These are phyloP conservation scores for Whitmania pigra DNA, from an alignment of 1,140 invertebrate genomes.

Conservation along the genomic window DNA sequence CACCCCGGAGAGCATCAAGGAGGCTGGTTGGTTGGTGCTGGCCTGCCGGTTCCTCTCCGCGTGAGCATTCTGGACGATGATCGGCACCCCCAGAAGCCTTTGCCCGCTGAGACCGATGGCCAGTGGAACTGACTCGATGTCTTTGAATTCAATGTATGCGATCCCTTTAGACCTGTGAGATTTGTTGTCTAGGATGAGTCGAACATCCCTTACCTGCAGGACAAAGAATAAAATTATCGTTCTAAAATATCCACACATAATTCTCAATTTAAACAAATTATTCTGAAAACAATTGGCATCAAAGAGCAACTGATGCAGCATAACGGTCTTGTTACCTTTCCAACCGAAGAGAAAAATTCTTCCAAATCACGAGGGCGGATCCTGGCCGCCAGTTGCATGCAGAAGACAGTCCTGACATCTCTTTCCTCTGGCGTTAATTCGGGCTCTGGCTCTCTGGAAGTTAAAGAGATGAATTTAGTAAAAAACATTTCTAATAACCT, in stretches of 20 bases:
- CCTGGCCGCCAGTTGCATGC: conserved; percentile 64
- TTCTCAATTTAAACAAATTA: background rate
- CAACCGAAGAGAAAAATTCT: conserved; percentile 97
- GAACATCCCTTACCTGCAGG: conserved; percentile 67
- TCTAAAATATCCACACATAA: background rate
- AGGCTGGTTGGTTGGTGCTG: conserved; percentile 18
- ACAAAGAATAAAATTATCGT: background rate
- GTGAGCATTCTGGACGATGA: conserved; percentile 94
- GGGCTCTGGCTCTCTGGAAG: conserved; percentile 29
- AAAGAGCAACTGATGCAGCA: background rate
- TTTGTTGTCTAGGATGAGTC: conserved; percentile 97
- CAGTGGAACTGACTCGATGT: conserved; percentile 89
- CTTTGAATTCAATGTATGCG: conserved; percentile 96
- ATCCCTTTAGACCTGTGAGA: conserved; percentile 97
- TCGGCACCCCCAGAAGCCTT: conserved; percentile 87
- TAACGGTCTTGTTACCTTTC: conserved; percentile 59
- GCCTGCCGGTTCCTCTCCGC: conserved; percentile 54
- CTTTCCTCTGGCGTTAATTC: conserved; percentile 89
- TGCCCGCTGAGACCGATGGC: conserved; percentile 92
- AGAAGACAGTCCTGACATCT: conserved; percentile 94
- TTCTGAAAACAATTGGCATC: conserved; percentile 2
- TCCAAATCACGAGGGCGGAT: conserved; percentile 89
- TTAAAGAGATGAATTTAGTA: background rate
- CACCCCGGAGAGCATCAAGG: conserved; percentile 14
- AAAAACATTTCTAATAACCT: background rate